Base-by-base conservation (phyloP, 53 echinoderm and acorn worm species). In the Mesocentrotus franciscanus region DNA sequence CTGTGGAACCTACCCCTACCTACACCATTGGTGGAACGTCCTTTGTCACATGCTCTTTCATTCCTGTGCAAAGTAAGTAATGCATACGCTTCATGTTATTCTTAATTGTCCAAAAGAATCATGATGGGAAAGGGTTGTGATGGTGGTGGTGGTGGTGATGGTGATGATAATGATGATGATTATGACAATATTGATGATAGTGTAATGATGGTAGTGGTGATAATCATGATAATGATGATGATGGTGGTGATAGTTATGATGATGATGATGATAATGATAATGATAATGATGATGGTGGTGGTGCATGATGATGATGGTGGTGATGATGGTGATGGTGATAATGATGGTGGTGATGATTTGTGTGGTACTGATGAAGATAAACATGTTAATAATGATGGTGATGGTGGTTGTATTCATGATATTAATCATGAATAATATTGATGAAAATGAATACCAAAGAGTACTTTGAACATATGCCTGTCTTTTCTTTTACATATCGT, bases 1-100 rank as follows among this genome's bases (percentile, higher is more conserved):
- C 98, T 11, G 95, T 60, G 13, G 78, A 95, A 34, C 99, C 98
- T 56, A 90, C 97, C 39, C 92, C 92, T 56, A 95, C 97, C 81
- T 93, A 99, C 66, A 96, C 96, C 56, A 96, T 98, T 64, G 97
- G 97, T 96, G 98, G 98, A 91, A 97, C 96, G 39, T 96, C 96
- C 92, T 99, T 99, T 71, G 95, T 96, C 56, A 96, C 83, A 16
- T 99, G 99, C 11, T 91, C 94, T 49, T 49, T 79, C 26, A 75
- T 79, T 30, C 85, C 97, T 94, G 90, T 89, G 5, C 91, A 96
- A 9, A 95, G 98, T 98, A 92, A 92, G 94, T 94, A n/a, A 9
- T 32, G 7, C 14, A 3, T 39, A 39, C 4, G 39, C 10, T 36
- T 79, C 12, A 79, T 15, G 81, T 20, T 79, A 20, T 17, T 35